Evolutionary conservation across 2,888 invertebrate genomes (phyloP).

Genomic region (Pseudococcus longispinus): DNA sequence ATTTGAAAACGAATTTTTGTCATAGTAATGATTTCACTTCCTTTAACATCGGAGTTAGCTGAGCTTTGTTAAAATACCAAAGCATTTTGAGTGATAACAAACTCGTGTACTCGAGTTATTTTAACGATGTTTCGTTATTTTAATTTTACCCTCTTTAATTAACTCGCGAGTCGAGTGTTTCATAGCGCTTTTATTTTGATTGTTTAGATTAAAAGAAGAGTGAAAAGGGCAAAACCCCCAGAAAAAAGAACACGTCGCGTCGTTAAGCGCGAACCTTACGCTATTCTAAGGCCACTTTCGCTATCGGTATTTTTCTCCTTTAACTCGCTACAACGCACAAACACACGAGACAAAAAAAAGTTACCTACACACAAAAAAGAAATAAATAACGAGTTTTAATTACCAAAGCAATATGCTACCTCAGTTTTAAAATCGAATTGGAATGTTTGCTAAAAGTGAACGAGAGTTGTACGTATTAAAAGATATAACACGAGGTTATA

Average conservation of each 20-base stretch:
- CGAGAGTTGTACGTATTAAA: neutral
- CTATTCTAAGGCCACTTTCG: neutral
- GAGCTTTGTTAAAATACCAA: neutral
- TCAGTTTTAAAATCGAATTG: neutral
- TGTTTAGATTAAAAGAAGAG: neutral
- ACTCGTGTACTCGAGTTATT: neutral
- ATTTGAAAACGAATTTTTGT: slow-evolving; percentile 1
- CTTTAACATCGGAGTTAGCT: neutral
- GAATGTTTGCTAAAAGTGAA: neutral
- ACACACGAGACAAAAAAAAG: neutral
- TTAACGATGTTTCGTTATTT: slow-evolving; percentile 22
- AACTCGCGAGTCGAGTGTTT: slow-evolving; percentile 15
- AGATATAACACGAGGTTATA: slow-evolving; percentile 10
- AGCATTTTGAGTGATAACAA: slow-evolving; percentile 8
- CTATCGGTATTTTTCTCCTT: neutral
- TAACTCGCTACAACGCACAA: neutral
- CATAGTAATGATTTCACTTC: neutral
- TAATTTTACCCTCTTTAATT: slow-evolving; percentile 6
- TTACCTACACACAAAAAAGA: neutral
- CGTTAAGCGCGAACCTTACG: neutral
- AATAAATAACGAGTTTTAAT: neutral
- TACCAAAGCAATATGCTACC: neutral
- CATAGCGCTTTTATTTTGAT: neutral
- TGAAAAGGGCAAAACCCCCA: neutral
- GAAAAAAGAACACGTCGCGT: neutral